phyloP scores from a whole-genome alignment of 64 coral and sea anemone species.

The Catalaphyllia jardinei region DNA sequence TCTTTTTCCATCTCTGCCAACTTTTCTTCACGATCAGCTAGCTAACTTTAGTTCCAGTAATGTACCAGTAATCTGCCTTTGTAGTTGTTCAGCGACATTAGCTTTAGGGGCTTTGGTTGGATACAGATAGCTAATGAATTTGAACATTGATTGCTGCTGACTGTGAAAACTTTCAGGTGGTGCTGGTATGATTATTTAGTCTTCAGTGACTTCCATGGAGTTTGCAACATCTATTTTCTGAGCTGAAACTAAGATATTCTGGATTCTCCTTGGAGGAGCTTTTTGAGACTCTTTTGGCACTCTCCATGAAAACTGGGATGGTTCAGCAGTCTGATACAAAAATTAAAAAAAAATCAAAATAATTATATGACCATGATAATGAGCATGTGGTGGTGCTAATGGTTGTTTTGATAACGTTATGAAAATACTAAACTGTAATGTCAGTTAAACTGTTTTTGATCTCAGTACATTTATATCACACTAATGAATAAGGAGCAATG shows the following conservation, averaged over 20 bases:
- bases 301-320: conserved; percentile 17
- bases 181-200: not conserved
- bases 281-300: not conserved
- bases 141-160: not conserved
- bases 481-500: conserved; percentile 1
- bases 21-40: not conserved
- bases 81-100: not conserved
- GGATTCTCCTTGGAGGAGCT: not conserved
- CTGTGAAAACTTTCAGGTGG: conserved; percentile 2
- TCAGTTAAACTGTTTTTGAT: conserved; percentile 23
- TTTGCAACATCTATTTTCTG: conserved; percentile 1
- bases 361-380: conserved; percentile 11
- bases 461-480: conserved; percentile 13
- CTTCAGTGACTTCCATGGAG: not conserved
- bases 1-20: conserved; percentile 26
- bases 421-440: not conserved
- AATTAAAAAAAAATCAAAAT: conserved; percentile 6
- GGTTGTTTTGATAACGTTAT: conserved; percentile 10
- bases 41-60: conserved; percentile 13
- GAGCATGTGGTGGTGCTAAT: not conserved
- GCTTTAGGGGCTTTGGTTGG: not conserved
- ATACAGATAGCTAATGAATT: conserved; percentile 7
- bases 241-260: not conserved
- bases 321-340: not conserved
- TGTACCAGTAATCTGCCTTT: not conserved